Base-by-base conservation (phyloP, 2,888 invertebrate species). In the Acronicta leporina region DNA sequence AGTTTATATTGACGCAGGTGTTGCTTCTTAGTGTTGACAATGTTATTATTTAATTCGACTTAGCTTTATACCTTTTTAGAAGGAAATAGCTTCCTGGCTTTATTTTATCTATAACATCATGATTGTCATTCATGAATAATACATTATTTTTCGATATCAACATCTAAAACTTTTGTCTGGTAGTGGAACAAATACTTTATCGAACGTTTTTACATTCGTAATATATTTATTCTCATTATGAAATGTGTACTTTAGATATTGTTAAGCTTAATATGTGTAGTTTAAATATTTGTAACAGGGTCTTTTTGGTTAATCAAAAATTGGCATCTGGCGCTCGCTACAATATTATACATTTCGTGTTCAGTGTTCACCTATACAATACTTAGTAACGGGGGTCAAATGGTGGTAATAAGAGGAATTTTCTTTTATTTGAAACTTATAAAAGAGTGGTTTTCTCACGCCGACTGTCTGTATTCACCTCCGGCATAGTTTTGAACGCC, bases 261-360 rank as follows among this genome's bases (percentile, higher is more conserved):
- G 45, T 73, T 85, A 83, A 81, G 81, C 65, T 79, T 82, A 84
- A 78, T 78, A 71, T 68, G 63, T 78, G 65, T 84, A 82, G 79
- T 80, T 80, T 81, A 77, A 81, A 84, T 64, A 75, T 76, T 74
- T 65, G 69, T 83, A 80, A 88, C 92, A 92, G 92, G 92, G 92
- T 92, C 87, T 86, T 89, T 92, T 92, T 90, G 87, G 82, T 88
- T 83, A 74, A 77, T 80, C 84, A 86, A 88, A 89, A 89, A 87
- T 78, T 80, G 87, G 78, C 88, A 82, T 85, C 89, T 89, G 86
- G 65, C 77, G 82, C 84, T 83, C 82, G 78, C 75, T 82, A 74
- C 76, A 66, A 77, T 81, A 85, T 86, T 83, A 86, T 85, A 38
- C n/a, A n/a, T 38, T 38, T 5, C n/a, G 84, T 84, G 78, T 73